A percentile compares a stretch with the other conserved stretches of the same genome.
phyloP scores from a whole-genome alignment of 2,113 vertebrate species.

The Calonectris borealis region DNA sequence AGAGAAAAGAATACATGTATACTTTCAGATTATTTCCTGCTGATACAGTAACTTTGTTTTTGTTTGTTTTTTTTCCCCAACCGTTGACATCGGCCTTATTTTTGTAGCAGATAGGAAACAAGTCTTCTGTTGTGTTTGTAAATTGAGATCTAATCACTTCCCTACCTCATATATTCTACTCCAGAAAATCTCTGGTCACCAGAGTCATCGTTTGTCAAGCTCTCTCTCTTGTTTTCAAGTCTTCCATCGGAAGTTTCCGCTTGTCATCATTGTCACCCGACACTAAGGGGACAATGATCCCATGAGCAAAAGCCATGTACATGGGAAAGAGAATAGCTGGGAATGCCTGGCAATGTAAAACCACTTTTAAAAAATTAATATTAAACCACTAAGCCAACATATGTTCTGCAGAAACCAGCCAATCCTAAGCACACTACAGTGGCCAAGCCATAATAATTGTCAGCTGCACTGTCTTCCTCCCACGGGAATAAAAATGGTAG shows the following conservation, averaged over 20 bases:
- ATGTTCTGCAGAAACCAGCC: not conserved
- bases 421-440: not conserved
- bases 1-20: not conserved
- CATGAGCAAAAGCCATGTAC: not conserved
- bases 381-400: not conserved
- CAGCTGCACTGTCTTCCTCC: not conserved
- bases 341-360: not conserved
- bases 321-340: not conserved
- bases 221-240: not conserved
- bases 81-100: not conserved
- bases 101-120: not conserved
- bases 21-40: not conserved
- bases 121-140: not conserved
- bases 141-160: not conserved
- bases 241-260: not conserved
- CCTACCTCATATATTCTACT: not conserved
- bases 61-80: not conserved
- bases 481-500: not conserved
- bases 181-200: not conserved
- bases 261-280: not conserved
- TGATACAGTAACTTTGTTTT: not conserved
- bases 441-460: not conserved
- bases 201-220: not conserved
- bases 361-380: not conserved
- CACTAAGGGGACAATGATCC: not conserved